Evolutionary conservation across 2,888 invertebrate genomes (phyloP).

Genomic region (Xanthorhoe designata): DNA sequence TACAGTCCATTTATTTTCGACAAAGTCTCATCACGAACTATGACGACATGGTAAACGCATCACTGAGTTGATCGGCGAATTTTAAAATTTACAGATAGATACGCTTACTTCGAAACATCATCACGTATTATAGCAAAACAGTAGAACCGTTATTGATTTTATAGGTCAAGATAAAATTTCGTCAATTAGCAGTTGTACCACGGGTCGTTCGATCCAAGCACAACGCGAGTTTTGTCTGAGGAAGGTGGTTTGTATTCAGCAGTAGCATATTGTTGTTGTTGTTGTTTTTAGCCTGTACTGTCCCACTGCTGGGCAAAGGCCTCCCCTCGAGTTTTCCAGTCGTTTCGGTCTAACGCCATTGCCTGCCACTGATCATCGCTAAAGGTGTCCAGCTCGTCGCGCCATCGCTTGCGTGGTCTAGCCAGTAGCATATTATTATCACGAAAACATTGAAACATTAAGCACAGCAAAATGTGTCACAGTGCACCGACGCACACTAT

Average conservation of each 20-base stretch:
- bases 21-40: not conserved
- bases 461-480: conserved; percentile 15
- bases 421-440: not conserved
- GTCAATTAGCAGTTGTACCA: not conserved
- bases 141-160: too few species aligned
- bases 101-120: too few species aligned
- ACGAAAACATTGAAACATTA: conserved; percentile 7
- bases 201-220: not conserved
- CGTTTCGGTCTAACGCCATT: too few species aligned
- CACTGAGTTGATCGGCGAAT: not conserved
- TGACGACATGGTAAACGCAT: conserved; percentile 12
- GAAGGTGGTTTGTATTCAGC: not conserved
- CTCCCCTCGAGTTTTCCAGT: too few species aligned
- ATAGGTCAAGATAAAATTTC: too few species aligned
- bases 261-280: not conserved
- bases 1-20: not conserved
- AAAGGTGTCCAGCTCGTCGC: too few species aligned
- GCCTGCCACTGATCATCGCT: too few species aligned
- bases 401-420: too few species aligned
- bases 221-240: not conserved
- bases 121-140: too few species aligned
- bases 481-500: conserved; percentile 12
- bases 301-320: too few species aligned
- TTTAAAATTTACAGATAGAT: too few species aligned
- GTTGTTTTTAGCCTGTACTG: too few species aligned